phyloP scores from a whole-genome alignment of 2,113 vertebrate genomes.

The Hucho hucho region DNA sequence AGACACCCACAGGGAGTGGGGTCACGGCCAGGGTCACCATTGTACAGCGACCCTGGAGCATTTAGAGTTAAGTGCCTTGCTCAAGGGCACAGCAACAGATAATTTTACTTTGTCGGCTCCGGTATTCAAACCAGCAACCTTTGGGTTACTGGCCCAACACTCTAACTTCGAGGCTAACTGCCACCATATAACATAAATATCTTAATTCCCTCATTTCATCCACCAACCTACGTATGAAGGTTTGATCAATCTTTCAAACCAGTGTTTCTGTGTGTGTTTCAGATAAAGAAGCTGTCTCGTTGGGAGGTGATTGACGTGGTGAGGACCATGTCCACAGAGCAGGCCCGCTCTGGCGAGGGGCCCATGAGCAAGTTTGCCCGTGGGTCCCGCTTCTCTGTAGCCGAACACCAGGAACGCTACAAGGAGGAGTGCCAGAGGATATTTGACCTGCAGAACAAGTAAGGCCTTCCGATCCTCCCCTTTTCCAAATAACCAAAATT shows the following conservation, averaged over 20 bases:
- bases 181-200: background rate
- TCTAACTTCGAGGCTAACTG: no score
- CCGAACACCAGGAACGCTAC: constrained; percentile 97
- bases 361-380: constrained; percentile 99
- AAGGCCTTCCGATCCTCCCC: constrained; percentile 19
- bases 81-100: no score
- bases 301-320: constrained; percentile 99
- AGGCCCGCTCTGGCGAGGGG: constrained; percentile 94
- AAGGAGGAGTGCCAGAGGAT: constrained; percentile 98
- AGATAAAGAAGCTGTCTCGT: constrained; percentile 98
- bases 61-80: no score
- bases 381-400: constrained; percentile 96
- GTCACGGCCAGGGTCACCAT: no score
- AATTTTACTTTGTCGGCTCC: no score
- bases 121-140: no score
- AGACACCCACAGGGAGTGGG: no score
- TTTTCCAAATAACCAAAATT: background rate
- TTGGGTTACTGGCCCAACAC: no score
- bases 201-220: background rate
- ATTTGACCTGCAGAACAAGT: constrained; percentile 99
- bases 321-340: constrained; percentile 97
- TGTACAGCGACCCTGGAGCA: no score
- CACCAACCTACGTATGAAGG: no score
- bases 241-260: background rate
- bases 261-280: constrained; percentile 5